phyloP scores from a whole-genome alignment of 2,113 vertebrate species.

The Callorhinus ursinus region DNA sequence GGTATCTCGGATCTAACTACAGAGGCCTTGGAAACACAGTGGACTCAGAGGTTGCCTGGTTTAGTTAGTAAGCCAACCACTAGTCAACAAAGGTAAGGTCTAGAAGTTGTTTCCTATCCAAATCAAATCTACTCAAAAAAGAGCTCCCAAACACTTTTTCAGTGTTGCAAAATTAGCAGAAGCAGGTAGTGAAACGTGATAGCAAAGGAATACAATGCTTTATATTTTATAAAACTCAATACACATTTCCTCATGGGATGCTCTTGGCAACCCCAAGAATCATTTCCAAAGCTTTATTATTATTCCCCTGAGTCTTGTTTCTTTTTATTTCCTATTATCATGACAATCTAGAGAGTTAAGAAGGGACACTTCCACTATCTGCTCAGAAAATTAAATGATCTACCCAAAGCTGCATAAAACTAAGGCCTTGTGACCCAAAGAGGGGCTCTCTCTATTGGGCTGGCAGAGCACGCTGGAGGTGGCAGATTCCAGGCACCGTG shows the following conservation, averaged over 20 bases:
- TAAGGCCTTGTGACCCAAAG: not conserved
- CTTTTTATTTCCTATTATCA: not conserved
- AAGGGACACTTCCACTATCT: not conserved
- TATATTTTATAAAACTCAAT: not conserved
- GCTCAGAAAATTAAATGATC: not conserved
- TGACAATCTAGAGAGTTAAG: not conserved
- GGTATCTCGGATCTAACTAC: not conserved
- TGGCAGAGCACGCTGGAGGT: not conserved
- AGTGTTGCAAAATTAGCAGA: slow-evolving; percentile 16
- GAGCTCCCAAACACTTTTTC: not conserved
- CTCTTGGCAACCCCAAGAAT: not conserved
- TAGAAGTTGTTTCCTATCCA: not conserved
- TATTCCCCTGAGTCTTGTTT: not conserved
- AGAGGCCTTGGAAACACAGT: not conserved
- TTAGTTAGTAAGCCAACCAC: not conserved
- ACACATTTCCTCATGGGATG: not conserved
- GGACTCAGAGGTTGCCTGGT: not conserved
- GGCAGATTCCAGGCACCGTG: not conserved
- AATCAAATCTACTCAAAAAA: slow-evolving; percentile 1
- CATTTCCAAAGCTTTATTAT: not conserved
- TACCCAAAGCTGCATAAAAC: not conserved
- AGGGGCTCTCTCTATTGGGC: not conserved
- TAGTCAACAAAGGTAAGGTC: not conserved
- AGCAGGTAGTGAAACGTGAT: not conserved
- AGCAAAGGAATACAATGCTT: not conserved